Base-by-base conservation (phyloP, 2,797 vertebrate species). In the Gymnoscopelus microlampas region DNA sequence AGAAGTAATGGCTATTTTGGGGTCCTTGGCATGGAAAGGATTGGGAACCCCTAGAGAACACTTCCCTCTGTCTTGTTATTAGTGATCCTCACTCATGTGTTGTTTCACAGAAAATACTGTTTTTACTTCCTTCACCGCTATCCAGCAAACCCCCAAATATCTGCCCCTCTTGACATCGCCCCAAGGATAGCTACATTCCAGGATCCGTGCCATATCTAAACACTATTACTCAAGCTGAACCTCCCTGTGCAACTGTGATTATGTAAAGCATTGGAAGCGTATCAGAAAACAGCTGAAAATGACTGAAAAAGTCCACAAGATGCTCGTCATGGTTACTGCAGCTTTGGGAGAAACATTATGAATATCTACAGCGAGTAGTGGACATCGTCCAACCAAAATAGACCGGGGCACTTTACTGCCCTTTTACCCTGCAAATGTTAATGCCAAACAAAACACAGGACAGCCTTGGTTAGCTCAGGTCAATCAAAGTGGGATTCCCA, bases 391-490 rank as follows among this genome's bases (percentile, higher is more conserved):
- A 83, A 81, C 79, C 83, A 70, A 77, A 84, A 82, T 59, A 85
- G 76, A 79, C 74, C 53, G 63, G 81, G 68, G 62, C 60, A 66
- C 78, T 68, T 60, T 71, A 65, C 67, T 78, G 70, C 44, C 66
- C 55, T 26, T 78, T 58, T 69, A 81, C 71, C 8, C 29, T 13
- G 68, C 53, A 23, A 24, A 59, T 32, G 61, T 24, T 73, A 64
- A 83, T 69, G 77, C 77, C 85, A 88, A 89, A 85, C 67, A 76
- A 84, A 91, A 90, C 82, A 85, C 59, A 71, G 71, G 60, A 29
- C 5, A 66, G 73, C 76, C 79, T 70, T 53, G 54, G 83, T 83
- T 76, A 29, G 66, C 60, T 74, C 80, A 72, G 87, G 82, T 88
- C 86, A 85, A 80, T 78, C 81, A 77, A 73, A 81, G 78, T 78